Percentiles rank a stretch among this genome's conserved stretches.
Evolutionary conservation across 2,797 vertebrate genomes (phyloP).

Genomic region (Schizopygopsis malacanthus): DNA sequence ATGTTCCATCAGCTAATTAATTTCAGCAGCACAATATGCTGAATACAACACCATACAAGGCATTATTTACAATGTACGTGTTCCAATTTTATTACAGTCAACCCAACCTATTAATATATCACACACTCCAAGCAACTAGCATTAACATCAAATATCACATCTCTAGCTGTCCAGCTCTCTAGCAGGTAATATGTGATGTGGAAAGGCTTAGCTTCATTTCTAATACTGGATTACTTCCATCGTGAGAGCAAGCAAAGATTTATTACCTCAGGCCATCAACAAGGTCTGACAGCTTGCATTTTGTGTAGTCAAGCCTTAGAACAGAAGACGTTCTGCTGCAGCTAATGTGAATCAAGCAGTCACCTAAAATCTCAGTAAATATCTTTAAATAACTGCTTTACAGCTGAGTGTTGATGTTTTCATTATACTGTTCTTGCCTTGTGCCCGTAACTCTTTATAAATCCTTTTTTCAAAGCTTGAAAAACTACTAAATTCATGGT

Average conservation of each 20-base stretch:
- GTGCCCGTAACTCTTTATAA: not conserved
- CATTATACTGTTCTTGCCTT: not conserved
- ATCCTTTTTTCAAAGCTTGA: not conserved
- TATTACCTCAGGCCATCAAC: too few relatives aligned
- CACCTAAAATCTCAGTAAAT: not conserved
- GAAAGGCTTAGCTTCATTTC: not conserved
- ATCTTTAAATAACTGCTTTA: not conserved
- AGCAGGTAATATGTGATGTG: not conserved
- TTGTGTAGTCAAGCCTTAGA: not conserved
- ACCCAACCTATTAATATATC: too few relatives aligned
- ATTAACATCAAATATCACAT: not conserved
- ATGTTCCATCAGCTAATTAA: not conserved
- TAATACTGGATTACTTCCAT: not conserved
- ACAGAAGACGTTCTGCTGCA: not conserved
- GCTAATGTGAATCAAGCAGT: not conserved
- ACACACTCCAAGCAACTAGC: not conserved
- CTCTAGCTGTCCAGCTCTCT: not conserved
- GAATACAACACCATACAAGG: not conserved
- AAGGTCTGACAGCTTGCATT: not conserved
- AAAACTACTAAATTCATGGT: not conserved
- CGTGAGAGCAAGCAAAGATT: not conserved
- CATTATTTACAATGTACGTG: not conserved
- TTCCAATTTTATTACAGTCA: not conserved
- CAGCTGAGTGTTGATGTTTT: not conserved
- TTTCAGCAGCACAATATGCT: not conserved